Evolutionary conservation across 2,888 invertebrate genomes (phyloP).

Genomic region (Folsomia candida): DNA sequence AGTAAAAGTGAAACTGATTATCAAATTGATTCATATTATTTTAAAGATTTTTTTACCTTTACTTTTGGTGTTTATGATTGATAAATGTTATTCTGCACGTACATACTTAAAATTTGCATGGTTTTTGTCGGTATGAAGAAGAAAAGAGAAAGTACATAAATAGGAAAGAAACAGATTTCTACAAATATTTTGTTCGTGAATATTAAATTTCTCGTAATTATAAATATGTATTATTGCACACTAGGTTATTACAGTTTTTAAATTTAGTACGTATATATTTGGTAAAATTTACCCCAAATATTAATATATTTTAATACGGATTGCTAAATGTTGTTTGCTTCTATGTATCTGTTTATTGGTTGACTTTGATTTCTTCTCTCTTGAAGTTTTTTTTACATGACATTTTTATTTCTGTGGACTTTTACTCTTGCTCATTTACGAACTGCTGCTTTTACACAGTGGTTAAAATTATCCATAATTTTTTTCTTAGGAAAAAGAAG

Average conservation of each 20-base stretch:
- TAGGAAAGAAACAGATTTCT: too few species aligned
- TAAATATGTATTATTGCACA: not conserved
- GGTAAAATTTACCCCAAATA: not conserved
- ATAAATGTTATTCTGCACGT: not conserved
- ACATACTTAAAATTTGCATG: not conserved
- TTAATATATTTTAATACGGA: not conserved
- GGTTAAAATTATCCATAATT: too few species aligned
- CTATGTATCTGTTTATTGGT: too few species aligned
- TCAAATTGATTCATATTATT: not conserved
- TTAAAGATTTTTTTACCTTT: not conserved
- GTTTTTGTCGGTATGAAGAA: not conserved
- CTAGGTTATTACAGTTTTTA: not conserved
- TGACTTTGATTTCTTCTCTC: not conserved
- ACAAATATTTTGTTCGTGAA: not conserved
- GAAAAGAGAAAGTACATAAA: not conserved
- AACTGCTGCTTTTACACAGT: too few species aligned
- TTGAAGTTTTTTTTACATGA: not conserved
- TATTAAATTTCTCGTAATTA: not conserved
- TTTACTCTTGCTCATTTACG: too few species aligned
- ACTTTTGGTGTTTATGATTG: not conserved
- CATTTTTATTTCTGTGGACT: not conserved
- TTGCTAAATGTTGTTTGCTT: not conserved
- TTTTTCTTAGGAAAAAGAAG: not conserved
- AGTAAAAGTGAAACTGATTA: too few species aligned
- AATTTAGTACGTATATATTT: not conserved